Evolutionary conservation across 2,888 invertebrate genomes (phyloP), one percentile per base, ranked within the genome.

Genomic region (Patella depressa): DNA sequence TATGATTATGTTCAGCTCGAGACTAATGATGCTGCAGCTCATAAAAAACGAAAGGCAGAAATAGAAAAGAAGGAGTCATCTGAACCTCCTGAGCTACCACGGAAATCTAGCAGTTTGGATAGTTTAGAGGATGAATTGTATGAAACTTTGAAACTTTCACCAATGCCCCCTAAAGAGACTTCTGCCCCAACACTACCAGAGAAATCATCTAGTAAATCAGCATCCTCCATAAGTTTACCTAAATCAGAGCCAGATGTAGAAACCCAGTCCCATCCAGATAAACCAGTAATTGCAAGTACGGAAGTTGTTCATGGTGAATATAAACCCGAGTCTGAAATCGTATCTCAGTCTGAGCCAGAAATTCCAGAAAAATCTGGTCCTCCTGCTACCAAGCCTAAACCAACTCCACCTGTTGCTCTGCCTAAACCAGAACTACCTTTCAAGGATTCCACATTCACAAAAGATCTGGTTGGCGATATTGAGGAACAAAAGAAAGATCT

Each of bases 1-100:
- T 96, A 97, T 90, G 97, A 97, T 91, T 98, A 98, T 90, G 97
- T 97, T n/a, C 87, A 87, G 73, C 93, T 97, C 78, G 93, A 89
- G 94, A 95, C 96, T 2, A 94, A 95, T 87, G 94, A 95, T 83
- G 93, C 94, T 54, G 94, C 94, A 2, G 79, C 86, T 19, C 78
- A 80, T 85, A 59, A 80, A 65, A 78, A 76, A 59, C 53, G 53
- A 9, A 77, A 80, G 55, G 73, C 78, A 55, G 80, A 76, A 45
- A 53, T 73, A n/a, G 73, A 73, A 29, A 73, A 53, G 45, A 45
- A 72, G 34, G 54, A 59, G 14, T 24, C 19, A 12, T 65, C 65
- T 65, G n/a, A n/a, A n/a, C 65, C 65, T 19, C 71, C 71, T 57
- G 57, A 53, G n/a, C 55, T 72, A n/a, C 72, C 78, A 34, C 17